phyloP scores from a whole-genome alignment of 2,888 invertebrate genomes.

The Chelonus formosanus region DNA sequence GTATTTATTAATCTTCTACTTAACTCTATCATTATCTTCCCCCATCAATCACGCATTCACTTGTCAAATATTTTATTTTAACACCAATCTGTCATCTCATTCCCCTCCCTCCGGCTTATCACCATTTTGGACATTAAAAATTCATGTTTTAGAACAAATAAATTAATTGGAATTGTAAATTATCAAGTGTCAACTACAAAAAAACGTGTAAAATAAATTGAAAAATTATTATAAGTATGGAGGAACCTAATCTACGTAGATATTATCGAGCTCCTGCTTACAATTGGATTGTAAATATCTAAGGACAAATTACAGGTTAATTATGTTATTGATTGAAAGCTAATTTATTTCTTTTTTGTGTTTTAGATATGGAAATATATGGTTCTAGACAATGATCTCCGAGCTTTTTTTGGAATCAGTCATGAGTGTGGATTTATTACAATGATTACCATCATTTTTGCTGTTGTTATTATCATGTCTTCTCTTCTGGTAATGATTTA shows the following conservation, averaged over 20 bases:
- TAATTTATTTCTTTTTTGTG: not conserved
- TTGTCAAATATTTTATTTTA: conserved; percentile 32
- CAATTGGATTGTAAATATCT: conserved; percentile 39
- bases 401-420: conserved; percentile 48
- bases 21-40: not conserved
- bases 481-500: conserved; percentile 39
- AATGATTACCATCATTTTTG: conserved; percentile 41
- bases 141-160: conserved; percentile 48
- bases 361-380: conserved; percentile 55
- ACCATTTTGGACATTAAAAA: conserved; percentile 42
- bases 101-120: not conserved
- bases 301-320: not conserved
- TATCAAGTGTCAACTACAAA: conserved; percentile 17
- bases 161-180: conserved; percentile 27
- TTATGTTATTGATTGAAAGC: not conserved
- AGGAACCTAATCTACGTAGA: conserved; percentile 46
- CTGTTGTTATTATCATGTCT: conserved; percentile 47
- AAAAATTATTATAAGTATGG: conserved; percentile 44
- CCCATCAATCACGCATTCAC: conserved; percentile 20
- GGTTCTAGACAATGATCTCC: conserved; percentile 51
- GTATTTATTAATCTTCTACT: too few relatives aligned
- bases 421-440: conserved; percentile 48
- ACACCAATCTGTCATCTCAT: conserved; percentile 14
- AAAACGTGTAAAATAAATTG: conserved; percentile 13
- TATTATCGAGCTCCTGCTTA: conserved; percentile 48